These are phyloP conservation scores for Gallinago solitaria DNA, from an alignment of 2,797 vertebrate genomes.

Conservation along the genomic window DNA sequence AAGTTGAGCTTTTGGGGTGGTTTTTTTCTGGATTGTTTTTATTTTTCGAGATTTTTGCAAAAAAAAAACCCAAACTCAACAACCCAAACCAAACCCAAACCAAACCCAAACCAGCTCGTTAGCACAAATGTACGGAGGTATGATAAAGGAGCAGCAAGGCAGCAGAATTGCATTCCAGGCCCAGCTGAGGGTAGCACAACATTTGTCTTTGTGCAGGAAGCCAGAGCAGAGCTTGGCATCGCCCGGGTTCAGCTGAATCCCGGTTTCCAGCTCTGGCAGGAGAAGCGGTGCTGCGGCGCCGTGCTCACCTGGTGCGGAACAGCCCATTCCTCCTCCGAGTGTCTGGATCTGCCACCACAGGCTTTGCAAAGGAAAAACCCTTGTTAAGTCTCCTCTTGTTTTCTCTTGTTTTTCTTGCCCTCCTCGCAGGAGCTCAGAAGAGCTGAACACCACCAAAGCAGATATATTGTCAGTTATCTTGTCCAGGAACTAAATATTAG, in stretches of 20 bases:
- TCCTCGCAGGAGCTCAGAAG: neutral
- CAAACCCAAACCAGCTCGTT: neutral
- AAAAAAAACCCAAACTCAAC: neutral
- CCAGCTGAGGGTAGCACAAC: neutral
- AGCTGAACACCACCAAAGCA: neutral
- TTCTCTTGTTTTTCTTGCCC: too few relatives aligned
- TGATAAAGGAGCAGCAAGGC: neutral
- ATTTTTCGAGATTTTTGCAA: fast-evolving
- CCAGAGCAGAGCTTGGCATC: neutral
- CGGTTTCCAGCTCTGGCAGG: neutral
- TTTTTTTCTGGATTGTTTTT: neutral
- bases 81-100: too few relatives aligned
- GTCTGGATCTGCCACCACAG: too few relatives aligned
- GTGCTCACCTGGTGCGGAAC: neutral
- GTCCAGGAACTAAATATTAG: neutral
- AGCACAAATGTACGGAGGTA: neutral
- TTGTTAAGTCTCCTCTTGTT: neutral
- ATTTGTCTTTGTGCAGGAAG: neutral
- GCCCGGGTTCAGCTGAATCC: neutral
- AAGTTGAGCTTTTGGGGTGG: neutral
- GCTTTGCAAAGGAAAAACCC: neutral
- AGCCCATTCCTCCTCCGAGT: fast-evolving
- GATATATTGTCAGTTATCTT: fast-evolving
- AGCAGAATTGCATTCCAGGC: neutral
- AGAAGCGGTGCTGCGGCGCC: neutral